Percentiles rank a stretch among this genome's conserved stretches.
phyloP scores from a whole-genome alignment of 1,140 invertebrate genomes.

The Anadara kagoshimensis region DNA sequence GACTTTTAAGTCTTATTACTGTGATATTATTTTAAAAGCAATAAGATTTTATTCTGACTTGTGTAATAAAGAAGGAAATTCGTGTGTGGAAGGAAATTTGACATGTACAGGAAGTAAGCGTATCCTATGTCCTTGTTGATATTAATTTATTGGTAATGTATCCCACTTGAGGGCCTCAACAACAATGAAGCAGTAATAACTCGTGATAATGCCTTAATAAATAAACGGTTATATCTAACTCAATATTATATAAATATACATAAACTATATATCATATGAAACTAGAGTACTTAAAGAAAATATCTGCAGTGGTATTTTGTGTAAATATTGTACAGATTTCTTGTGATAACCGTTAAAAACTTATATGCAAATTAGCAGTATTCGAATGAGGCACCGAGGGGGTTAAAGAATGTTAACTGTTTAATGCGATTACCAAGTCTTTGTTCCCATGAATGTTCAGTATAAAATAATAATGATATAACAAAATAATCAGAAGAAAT shows the following conservation, averaged over 20 bases:
- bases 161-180: background rate
- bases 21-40: too few species aligned
- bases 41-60: background rate
- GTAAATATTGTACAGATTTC: background rate
- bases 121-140: background rate
- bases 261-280: background rate
- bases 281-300: background rate
- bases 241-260: background rate
- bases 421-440: too few species aligned
- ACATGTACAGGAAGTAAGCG: background rate
- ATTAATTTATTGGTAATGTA: background rate
- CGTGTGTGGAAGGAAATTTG: background rate
- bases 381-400: too few species aligned
- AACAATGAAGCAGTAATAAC: background rate
- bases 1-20: background rate
- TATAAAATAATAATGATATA: too few species aligned
- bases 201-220: background rate
- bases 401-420: too few species aligned
- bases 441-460: too few species aligned
- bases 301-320: background rate
- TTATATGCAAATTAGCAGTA: conserved; percentile 2
- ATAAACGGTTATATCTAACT: background rate
- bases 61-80: background rate
- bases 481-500: too few species aligned
- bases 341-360: background rate